Evolutionary conservation across 2,797 vertebrate genomes (phyloP).

Genomic region (Alosa sapidissima): DNA sequence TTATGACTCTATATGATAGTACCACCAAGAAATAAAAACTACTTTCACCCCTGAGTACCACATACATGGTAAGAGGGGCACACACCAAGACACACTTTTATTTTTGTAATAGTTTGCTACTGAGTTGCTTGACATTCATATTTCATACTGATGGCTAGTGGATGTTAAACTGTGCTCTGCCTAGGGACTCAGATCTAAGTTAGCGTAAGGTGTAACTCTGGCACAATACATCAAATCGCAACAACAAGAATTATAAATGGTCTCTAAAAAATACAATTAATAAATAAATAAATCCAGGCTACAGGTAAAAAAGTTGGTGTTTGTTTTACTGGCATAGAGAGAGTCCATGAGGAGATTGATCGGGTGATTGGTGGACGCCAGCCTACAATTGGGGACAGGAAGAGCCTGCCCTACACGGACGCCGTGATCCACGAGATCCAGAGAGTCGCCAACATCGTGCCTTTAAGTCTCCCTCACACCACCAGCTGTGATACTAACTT

Average conservation of each 20-base stretch:
- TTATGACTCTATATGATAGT: too few species aligned
- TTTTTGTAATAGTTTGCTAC: too few species aligned
- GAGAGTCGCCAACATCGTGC: conserved; percentile 44
- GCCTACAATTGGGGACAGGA: conserved; percentile 39
- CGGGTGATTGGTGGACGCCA: conserved; percentile 37
- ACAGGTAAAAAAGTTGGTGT: background rate
- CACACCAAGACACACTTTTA: too few species aligned
- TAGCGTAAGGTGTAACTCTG: too few species aligned
- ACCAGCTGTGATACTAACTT: conserved; percentile 44
- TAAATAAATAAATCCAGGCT: background rate
- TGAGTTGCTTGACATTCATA: too few species aligned
- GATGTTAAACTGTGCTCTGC: too few species aligned
- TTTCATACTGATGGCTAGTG: too few species aligned
- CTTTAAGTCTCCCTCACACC: conserved; percentile 28
- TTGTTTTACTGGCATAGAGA: background rate
- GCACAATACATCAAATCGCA: too few species aligned
- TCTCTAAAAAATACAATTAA: background rate
- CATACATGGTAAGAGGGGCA: too few species aligned
- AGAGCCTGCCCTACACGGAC: conserved; percentile 46
- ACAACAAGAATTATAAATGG: background rate
- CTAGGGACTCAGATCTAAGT: too few species aligned
- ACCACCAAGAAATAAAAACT: too few species aligned
- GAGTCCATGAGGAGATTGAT: conserved; percentile 49
- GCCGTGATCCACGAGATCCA: conserved; percentile 54
- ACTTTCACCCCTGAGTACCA: too few species aligned